These are phyloP conservation scores for Notocelia uddmanniana DNA, from an alignment of 2,888 invertebrate species.

Conservation along the genomic window DNA sequence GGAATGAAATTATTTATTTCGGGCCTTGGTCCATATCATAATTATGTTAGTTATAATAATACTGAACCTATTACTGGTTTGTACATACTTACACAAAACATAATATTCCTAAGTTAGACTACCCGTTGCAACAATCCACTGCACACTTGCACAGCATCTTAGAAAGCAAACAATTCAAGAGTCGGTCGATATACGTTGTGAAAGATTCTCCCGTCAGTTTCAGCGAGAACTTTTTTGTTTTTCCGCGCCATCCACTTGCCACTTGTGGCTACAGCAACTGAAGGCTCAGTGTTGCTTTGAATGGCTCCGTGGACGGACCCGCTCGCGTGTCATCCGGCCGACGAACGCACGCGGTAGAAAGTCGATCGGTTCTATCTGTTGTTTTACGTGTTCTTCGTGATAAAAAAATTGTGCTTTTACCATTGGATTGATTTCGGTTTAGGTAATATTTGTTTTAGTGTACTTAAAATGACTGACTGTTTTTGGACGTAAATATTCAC, in stretches of 20 bases:
- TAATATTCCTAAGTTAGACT: too few species aligned
- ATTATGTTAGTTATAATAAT: too few species aligned
- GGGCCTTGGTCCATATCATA: too few species aligned
- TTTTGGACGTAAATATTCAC: not conserved
- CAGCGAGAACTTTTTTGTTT: constrained; percentile 30
- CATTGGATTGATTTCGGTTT: constrained; percentile 13
- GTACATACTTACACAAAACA: too few species aligned
- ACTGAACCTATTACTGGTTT: too few species aligned
- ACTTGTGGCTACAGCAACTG: constrained; percentile 11
- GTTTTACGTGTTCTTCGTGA: constrained; percentile 21
- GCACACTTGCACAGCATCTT: not conserved
- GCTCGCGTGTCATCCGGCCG: constrained; percentile 45
- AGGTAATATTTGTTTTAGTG: constrained; percentile 6
- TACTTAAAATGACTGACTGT: constrained; percentile 16
- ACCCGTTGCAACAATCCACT: not conserved
- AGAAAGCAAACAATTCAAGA: constrained; percentile 23
- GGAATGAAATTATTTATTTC: too few species aligned
- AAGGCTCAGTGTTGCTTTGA: constrained; percentile 58
- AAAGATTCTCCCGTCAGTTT: constrained; percentile 21
- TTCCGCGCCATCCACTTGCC: constrained; percentile 23
- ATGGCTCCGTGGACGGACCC: constrained; percentile 61
- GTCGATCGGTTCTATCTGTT: constrained; percentile 52
- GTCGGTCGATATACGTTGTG: constrained; percentile 5
- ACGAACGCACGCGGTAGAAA: constrained; percentile 60
- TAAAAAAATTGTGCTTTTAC: constrained; percentile 21